These are phyloP conservation scores for Paramisgurnus dabryanus DNA, from an alignment of 2,113 vertebrate species.

Conservation along the genomic window DNA sequence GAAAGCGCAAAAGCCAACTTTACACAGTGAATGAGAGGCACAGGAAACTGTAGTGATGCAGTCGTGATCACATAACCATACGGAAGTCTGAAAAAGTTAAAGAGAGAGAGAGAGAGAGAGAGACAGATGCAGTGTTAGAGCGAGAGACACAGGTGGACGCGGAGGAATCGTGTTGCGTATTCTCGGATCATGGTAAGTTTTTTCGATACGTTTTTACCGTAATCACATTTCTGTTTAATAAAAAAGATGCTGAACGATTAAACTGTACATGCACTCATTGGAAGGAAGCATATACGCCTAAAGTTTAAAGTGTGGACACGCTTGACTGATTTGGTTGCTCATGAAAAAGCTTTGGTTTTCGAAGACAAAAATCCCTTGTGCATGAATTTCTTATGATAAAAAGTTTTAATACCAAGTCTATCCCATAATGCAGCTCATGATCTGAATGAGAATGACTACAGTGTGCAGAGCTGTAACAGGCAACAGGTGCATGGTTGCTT, in stretches of 20 bases:
- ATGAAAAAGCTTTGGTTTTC: background rate
- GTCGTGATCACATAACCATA: conserved; percentile 3
- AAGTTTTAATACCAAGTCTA: too few species aligned
- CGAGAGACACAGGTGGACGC: too few species aligned
- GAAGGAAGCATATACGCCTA: background rate
- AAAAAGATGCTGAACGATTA: background rate
- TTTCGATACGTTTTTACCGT: too few species aligned
- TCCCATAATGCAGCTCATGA: too few species aligned
- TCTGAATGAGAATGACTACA: too few species aligned
- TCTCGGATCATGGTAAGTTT: conserved; percentile 19
- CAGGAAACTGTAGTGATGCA: conserved; percentile 47
- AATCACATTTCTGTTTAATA: background rate
- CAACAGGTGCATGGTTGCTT: too few species aligned
- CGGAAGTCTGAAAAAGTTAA: background rate
- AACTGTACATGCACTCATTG: background rate
- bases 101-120: background rate
- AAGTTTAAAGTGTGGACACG: background rate
- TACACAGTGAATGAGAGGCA: conserved; percentile 31
- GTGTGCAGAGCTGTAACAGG: too few species aligned
- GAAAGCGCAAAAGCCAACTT: background rate
- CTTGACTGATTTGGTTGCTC: background rate
- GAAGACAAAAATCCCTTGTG: background rate
- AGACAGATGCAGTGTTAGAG: background rate
- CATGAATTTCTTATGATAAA: too few species aligned
- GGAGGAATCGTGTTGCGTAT: background rate